These are phyloP conservation scores for Clitarchus hookeri DNA, from an alignment of 2,888 invertebrate genomes.

Conservation along the genomic window DNA sequence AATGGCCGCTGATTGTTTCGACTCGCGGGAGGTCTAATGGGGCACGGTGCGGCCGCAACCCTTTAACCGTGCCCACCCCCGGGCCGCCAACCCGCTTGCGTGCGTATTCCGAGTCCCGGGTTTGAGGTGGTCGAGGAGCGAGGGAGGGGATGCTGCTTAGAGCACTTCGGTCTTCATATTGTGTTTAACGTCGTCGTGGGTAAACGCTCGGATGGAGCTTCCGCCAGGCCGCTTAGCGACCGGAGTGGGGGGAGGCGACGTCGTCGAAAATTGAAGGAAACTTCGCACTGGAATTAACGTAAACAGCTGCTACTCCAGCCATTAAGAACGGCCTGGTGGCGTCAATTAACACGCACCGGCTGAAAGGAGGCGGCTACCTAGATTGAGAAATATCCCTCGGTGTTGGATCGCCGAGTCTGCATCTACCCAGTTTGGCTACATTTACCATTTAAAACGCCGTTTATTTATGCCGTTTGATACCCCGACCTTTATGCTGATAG, in stretches of 20 bases:
- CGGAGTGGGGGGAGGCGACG: neutral
- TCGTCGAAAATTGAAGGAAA: neutral
- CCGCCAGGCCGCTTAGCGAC: neutral
- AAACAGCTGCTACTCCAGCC: neutral
- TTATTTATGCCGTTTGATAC: too few relatives aligned
- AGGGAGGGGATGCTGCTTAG: neutral
- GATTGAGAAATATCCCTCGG: too few relatives aligned
- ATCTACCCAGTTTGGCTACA: too few relatives aligned
- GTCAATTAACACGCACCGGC: too few relatives aligned
- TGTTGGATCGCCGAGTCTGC: too few relatives aligned
- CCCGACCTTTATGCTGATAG: too few relatives aligned
- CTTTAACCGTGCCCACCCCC: neutral
- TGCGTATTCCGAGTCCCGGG: too few relatives aligned
- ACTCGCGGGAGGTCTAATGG: slow-evolving; percentile 2
- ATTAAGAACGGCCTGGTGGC: neutral
- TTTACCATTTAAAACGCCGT: too few relatives aligned
- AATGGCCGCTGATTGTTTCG: slow-evolving; percentile 8
- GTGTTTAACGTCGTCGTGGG: neutral
- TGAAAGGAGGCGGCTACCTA: too few relatives aligned
- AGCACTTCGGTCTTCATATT: neutral
- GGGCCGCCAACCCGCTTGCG: too few relatives aligned
- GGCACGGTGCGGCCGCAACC: neutral
- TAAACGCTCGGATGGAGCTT: neutral
- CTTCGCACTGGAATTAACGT: neutral
- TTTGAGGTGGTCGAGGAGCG: neutral